Conservation (phyloP, 1,140 invertebrate genomes). For the Micrasema minimum region DNA sequence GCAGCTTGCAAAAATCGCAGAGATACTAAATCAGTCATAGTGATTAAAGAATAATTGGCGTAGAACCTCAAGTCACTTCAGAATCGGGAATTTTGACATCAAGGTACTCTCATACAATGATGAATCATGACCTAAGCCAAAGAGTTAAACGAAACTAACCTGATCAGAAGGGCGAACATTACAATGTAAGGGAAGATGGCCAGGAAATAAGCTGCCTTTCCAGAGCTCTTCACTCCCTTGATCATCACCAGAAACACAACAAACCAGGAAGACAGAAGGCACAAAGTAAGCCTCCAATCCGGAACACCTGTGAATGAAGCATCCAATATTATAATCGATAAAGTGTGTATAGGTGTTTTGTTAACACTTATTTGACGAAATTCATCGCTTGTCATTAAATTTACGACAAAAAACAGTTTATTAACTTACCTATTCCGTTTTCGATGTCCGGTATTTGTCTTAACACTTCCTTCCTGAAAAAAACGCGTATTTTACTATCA, state of each 20-base stretch:
- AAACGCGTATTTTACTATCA: no score
- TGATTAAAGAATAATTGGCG: no score
- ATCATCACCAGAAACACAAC: conserved; percentile 80
- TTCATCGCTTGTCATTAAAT: no score
- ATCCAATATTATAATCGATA: no score
- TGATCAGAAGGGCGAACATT: conserved; percentile 79
- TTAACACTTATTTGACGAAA: no score
- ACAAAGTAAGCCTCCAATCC: conserved; percentile 81
- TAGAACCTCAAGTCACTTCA: no score
- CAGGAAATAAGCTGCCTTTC: conserved; percentile 85
- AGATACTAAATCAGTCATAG: no score
- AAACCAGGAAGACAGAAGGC: conserved; percentile 82
- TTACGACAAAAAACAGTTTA: no score
- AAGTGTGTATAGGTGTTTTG: no score
- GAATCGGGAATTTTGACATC: no score
- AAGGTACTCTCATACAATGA: no score
- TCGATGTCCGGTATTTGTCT: conserved; percentile 70
- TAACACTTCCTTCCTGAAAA: conserved; percentile 69
- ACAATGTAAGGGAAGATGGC: conserved; percentile 89
- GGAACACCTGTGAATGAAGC: conserved; percentile 62
- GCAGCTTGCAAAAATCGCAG: no score
- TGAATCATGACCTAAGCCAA: neutral
- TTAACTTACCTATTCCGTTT: conserved; percentile 73
- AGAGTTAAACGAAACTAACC: conserved; percentile 52
- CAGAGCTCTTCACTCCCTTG: conserved; percentile 82